Percentiles rank a stretch among this genome's conserved stretches.
Conservation (phyloP, 2,113 vertebrate genomes). For the Calidris pygmaea region DNA sequence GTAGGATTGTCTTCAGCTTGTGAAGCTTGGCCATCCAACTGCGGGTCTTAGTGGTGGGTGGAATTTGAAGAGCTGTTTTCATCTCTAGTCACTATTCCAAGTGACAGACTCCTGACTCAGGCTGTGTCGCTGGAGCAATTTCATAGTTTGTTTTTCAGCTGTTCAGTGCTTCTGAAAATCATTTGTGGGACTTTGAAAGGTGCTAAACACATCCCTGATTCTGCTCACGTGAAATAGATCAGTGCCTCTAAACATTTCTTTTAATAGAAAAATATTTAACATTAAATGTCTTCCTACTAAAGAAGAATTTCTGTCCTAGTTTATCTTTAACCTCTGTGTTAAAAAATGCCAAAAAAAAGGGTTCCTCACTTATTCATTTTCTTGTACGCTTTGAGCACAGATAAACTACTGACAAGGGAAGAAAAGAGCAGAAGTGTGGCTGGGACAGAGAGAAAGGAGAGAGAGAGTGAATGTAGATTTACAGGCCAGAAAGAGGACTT, state of each 20-base stretch:
- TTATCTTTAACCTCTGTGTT: neutral
- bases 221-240: neutral
- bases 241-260: neutral
- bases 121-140: neutral
- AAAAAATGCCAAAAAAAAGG: neutral
- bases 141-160: neutral
- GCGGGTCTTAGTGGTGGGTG: neutral
- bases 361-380: neutral
- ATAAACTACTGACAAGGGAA: neutral
- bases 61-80: neutral
- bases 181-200: neutral
- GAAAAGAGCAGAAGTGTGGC: neutral
- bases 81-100: neutral
- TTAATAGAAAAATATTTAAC: neutral
- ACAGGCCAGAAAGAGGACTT: neutral
- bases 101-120: neutral
- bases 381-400: neutral
- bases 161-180: neutral
- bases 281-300: neutral
- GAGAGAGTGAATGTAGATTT: neutral
- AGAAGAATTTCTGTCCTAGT: neutral
- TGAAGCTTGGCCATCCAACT: neutral
- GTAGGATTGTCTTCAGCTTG: neutral
- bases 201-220: neutral
- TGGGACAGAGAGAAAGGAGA: fast-evolving